These are phyloP conservation scores for Halichoeres trimaculatus DNA, from an alignment of 2,113 vertebrate species.

Conservation along the genomic window DNA sequence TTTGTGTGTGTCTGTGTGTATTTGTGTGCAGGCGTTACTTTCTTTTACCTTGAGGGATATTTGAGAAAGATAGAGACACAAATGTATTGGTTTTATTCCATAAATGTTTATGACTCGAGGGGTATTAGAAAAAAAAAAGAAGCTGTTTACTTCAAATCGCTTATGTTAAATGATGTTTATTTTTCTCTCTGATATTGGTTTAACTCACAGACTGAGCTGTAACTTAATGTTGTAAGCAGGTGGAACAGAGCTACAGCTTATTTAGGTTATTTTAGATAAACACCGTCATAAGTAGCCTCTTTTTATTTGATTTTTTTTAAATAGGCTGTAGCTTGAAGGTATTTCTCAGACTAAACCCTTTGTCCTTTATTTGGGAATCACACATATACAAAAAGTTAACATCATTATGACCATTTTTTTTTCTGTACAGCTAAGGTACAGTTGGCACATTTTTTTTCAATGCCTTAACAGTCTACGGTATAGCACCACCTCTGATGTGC, in stretches of 20 bases:
- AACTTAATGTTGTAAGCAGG: neutral
- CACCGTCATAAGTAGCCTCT: no score
- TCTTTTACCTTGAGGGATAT: slow-evolving; percentile 14
- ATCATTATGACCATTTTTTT: no score
- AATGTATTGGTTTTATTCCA: slow-evolving; percentile 5
- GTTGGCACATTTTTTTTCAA: neutral
- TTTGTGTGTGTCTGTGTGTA: neutral
- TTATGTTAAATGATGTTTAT: slow-evolving; percentile 13
- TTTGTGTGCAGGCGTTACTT: neutral
- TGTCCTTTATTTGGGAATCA: no score
- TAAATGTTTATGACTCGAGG: slow-evolving; percentile 5
- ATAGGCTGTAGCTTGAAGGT: neutral
- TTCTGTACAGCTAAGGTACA: neutral
- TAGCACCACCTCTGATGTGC: neutral
- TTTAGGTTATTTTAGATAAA: no score
- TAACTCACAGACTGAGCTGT: neutral
- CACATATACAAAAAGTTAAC: no score
- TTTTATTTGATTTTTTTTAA: no score
- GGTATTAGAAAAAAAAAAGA: neutral
- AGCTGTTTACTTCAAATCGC: neutral
- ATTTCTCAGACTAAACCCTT: no score
- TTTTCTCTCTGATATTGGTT: neutral
- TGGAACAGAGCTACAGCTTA: no score
- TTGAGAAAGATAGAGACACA: slow-evolving; percentile 15
- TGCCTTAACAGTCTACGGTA: neutral